Base-by-base conservation (phyloP, 2,888 invertebrate genomes). In the Lithophane ornitopus region DNA sequence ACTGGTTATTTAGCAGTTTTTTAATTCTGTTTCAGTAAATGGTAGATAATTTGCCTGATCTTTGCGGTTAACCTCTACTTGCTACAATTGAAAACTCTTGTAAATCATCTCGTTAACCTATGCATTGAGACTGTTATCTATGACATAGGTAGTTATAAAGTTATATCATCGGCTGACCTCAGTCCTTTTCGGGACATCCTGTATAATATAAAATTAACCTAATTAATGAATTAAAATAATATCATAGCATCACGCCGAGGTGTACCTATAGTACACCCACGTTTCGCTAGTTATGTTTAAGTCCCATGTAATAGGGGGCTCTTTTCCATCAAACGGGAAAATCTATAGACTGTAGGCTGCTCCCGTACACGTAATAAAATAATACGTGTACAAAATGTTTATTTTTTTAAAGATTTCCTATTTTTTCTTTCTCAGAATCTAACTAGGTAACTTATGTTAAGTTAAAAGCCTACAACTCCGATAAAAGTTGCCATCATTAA, bases 401-500 rank as follows among this genome's bases (percentile, higher is more conserved):
- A 14, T 14, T 2, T 14, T 26, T 56, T 56, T n/a, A n/a, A 56
- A 14, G 6, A 26, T 41, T 4, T n/a, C n/a, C 4, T 3, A 19
- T 3, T 11, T 63, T 19, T 16, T 41, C 16, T 58, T 28, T 58
- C 58, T 14, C 11, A 41, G 2, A 41, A 41, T 26, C 9, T 63
- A 39, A 26, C 11, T 44, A 22, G 16, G 39, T 26, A 34, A 26
- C 7, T 39, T 62, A 41, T 28, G 39, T 41, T 68, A 49, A 34
- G n/a, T 34, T 39, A 22, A 49, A 70, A 68, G 46, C 39, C 39
- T n/a, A 46, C 46, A 16, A 46, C 26, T 7, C 22, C 16, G 16
- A 39, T 28, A 61, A 49, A 79, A 80, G 14, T 73, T 80, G n/a
- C 34, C 26, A 52, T 63, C 67, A 59, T 80, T n/a, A 80, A 68